phyloP scores from a whole-genome alignment of 2,888 invertebrate species.

The Apocheima hispidaria region DNA sequence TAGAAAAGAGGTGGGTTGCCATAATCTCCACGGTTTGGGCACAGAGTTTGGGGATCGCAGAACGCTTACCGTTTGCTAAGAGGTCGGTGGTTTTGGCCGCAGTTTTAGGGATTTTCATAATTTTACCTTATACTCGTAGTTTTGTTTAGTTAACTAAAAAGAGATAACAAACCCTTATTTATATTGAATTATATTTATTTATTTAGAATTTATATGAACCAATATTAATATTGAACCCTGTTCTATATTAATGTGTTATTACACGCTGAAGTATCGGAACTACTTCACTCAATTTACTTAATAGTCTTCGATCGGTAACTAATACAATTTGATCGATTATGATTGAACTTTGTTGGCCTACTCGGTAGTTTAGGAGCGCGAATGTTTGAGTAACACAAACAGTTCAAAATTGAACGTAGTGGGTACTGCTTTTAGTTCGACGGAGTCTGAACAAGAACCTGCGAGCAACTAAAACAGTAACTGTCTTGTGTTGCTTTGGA shows the following conservation, averaged over 20 bases:
- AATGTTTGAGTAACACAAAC: constrained; percentile 42
- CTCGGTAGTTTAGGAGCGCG: constrained; percentile 31
- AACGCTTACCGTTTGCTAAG: no score
- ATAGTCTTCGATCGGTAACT: constrained; percentile 37
- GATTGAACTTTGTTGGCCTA: constrained; percentile 42
- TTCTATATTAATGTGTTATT: constrained; percentile 13
- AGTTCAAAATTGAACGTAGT: constrained; percentile 37
- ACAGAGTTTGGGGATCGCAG: no score
- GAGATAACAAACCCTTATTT: no score
- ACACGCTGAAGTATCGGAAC: neutral
- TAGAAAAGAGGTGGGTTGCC: no score
- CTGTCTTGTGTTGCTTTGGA: constrained; percentile 49
- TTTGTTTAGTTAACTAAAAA: no score
- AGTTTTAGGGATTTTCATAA: no score
- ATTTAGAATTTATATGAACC: neutral
- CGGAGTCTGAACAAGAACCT: constrained; percentile 40
- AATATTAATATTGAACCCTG: neutral
- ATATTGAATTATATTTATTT: neutral
- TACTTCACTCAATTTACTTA: constrained; percentile 36
- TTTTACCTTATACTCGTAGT: no score
- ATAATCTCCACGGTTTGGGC: no score
- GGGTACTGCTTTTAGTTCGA: constrained; percentile 48
- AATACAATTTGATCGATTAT: constrained; percentile 46
- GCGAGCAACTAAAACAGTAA: constrained; percentile 57
- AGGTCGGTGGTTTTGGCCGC: no score